Evolutionary conservation across 2,113 vertebrate species (phyloP).

Genomic region (Mungos mungo): DNA sequence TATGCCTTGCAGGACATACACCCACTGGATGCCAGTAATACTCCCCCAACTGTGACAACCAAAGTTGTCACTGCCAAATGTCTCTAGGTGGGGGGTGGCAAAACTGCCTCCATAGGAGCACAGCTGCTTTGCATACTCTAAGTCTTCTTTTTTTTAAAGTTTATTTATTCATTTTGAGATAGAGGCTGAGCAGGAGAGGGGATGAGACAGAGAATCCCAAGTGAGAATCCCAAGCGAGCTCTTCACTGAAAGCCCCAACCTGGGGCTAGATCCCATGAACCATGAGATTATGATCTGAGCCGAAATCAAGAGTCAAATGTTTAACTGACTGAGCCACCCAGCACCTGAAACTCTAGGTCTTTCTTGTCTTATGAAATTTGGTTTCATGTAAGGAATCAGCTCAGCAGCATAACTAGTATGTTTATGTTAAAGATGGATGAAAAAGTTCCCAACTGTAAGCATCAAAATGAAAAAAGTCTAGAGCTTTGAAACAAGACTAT

Average conservation of each 20-base stretch:
- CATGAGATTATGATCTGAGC: too few species aligned
- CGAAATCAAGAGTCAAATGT: too few species aligned
- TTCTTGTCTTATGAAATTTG: slow-evolving; percentile 53
- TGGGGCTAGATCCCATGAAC: too few species aligned
- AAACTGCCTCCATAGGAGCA: not conserved
- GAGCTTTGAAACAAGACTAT: not conserved
- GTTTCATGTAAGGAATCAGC: not conserved
- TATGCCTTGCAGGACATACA: not conserved
- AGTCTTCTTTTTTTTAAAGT: not conserved
- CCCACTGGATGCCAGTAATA: not conserved
- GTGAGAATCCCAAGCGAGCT: too few species aligned
- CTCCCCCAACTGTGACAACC: not conserved
- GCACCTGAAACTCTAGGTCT: not conserved
- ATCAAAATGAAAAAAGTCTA: slow-evolving; percentile 27
- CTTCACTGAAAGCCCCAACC: too few species aligned
- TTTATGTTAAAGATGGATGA: slow-evolving; percentile 47
- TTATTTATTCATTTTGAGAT: too few species aligned
- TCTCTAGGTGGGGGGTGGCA: not conserved
- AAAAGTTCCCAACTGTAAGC: slow-evolving; percentile 23
- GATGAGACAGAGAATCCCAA: too few species aligned
- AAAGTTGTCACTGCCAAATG: not conserved
- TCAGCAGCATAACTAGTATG: slow-evolving; percentile 39
- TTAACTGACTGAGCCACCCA: too few species aligned
- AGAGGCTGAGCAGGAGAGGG: too few species aligned
- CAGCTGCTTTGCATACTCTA: not conserved